Conservation (phyloP, 2,797 vertebrate species). For the Erpetoichthys calabaricus region DNA sequence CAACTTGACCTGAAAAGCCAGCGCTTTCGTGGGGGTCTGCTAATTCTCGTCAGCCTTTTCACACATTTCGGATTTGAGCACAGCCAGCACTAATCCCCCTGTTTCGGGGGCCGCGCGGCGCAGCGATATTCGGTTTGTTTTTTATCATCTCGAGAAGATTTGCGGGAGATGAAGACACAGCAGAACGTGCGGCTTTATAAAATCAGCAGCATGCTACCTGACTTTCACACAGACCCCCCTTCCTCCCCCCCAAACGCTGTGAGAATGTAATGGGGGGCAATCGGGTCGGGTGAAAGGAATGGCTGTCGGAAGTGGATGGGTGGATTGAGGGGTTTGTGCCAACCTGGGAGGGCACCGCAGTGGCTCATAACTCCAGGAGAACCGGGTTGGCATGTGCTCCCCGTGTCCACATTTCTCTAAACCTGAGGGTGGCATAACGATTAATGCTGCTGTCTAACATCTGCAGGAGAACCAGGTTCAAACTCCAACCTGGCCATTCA, state of each 20-base stretch:
- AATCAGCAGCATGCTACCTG: too few species aligned
- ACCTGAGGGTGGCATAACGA: too few species aligned
- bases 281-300: conserved; percentile 7
- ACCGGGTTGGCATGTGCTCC: too few species aligned
- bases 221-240: not conserved
- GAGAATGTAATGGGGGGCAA: conserved; percentile 3
- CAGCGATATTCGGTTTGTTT: not conserved
- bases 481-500: too few species aligned
- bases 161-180: not conserved
- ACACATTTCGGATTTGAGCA: conserved; percentile 1
- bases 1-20: conserved; percentile 10
- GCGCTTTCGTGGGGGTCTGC: conserved; percentile 3
- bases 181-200: not conserved
- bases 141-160: not conserved
- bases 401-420: too few species aligned
- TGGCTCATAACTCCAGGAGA: too few species aligned
- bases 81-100: conserved; percentile 8
- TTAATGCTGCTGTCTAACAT: too few species aligned
- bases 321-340: too few species aligned
- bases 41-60: conserved; percentile 4
- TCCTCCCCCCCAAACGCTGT: not conserved
- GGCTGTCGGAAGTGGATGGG: too few species aligned
- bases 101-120: conserved; percentile 4
- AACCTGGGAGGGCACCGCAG: too few species aligned
- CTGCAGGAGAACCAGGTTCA: too few species aligned